phyloP scores from a whole-genome alignment of 2,888 invertebrate species.

The Drosophila bunnanda region DNA sequence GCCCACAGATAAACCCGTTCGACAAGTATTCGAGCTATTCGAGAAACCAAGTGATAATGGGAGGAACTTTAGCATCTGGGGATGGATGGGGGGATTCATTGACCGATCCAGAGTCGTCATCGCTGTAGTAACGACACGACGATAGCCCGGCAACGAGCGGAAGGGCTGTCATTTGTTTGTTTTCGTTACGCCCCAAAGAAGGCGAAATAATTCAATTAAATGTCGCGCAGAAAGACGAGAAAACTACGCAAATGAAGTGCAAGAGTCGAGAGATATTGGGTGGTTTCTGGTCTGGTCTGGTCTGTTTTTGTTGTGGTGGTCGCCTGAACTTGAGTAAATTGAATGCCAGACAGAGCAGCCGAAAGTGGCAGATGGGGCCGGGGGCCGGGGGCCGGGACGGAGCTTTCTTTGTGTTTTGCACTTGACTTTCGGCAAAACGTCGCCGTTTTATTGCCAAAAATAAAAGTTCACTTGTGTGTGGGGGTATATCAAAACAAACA shows the following conservation, averaged over 20 bases:
- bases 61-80: constrained; percentile 2
- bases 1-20: constrained; percentile 57
- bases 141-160: neutral
- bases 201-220: constrained; percentile 72
- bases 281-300: constrained; percentile 9
- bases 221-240: constrained; percentile 52
- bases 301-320: constrained; percentile 30
- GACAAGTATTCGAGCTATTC: constrained; percentile 41
- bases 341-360: constrained; percentile 53
- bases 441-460: constrained; percentile 74
- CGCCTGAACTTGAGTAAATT: constrained; percentile 67
- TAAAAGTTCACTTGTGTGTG: constrained; percentile 38
- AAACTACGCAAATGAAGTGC: constrained; percentile 60
- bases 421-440: constrained; percentile 68
- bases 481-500: constrained; percentile 48
- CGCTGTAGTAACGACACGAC: constrained; percentile 6
- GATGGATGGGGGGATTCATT: constrained; percentile 33
- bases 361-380: constrained; percentile 7
- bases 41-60: constrained; percentile 13
- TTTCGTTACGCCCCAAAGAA: constrained; percentile 36
- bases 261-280: constrained; percentile 32
- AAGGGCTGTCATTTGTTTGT: constrained; percentile 44
- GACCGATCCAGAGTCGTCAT: constrained; percentile 36
- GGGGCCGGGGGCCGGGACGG: neutral
- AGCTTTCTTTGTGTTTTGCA: constrained; percentile 76